Conservation (phyloP, 2,113 vertebrate genomes). For the Myotis davidii region DNA sequence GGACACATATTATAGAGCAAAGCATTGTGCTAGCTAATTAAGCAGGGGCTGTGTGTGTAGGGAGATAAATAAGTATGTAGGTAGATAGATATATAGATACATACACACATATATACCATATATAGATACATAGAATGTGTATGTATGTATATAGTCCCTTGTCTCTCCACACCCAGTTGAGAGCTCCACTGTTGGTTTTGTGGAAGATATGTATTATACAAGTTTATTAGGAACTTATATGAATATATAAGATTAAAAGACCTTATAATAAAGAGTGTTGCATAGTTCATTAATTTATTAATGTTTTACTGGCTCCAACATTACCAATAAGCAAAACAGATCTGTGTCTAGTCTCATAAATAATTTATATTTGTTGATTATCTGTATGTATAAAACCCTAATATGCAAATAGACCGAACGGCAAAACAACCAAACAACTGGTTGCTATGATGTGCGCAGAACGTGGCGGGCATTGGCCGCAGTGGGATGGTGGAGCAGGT, state of each 20-base stretch:
- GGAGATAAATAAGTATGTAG: not conserved
- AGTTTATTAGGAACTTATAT: constrained; percentile 19
- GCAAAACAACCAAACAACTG: no score
- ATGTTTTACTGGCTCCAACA: constrained; percentile 6
- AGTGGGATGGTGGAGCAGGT: no score
- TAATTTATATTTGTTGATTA: constrained; percentile 5
- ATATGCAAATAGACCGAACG: no score
- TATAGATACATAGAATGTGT: not conserved
- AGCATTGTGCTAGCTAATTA: not conserved
- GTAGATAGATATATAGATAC: not conserved
- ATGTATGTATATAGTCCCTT: not conserved
- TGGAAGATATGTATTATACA: not conserved
- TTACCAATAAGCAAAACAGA: constrained; percentile 29
- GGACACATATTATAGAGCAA: not conserved
- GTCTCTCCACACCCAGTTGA: not conserved
- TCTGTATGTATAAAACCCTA: no score
- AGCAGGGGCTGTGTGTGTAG: not conserved
- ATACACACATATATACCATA: not conserved
- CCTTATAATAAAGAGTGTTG: not conserved
- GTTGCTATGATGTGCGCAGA: no score
- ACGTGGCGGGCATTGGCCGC: no score
- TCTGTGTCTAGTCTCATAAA: constrained; percentile 21
- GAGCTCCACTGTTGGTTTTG: not conserved
- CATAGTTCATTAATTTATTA: not conserved
- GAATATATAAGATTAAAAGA: not conserved